Evolutionary conservation across 2,797 vertebrate genomes (phyloP), one percentile per base, ranked within the genome.

Genomic region (Acrossocheilus fasciatus): DNA sequence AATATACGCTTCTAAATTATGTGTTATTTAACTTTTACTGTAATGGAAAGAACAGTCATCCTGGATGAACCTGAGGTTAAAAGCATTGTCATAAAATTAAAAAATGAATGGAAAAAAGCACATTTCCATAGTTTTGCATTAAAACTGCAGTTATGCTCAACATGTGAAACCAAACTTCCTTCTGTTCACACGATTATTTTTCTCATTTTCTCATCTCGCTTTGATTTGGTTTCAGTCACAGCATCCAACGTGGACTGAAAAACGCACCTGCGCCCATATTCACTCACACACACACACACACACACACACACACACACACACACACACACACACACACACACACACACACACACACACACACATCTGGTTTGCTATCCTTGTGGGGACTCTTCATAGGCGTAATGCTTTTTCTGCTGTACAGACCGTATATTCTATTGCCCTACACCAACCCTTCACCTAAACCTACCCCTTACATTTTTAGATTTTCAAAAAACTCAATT

Each of bases 141-240:
- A 39, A 82, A 41, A 69, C 30, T 18, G 66, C 7, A 70, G 50
- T 70, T n/a, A 39, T 52, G 41, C 64, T 81, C 20, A 64, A 64
- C 18, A 10, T 66, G 69, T 88, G 7, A 73, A 83, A 80, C 36
- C 80, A 88, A 82, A 66, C 23, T 18, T 47, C 23, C 41, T n/a
- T 82, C 81, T 79, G 87, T 80, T 75, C 20, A 87, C 66, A 75
- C 14, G 77, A 15, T 84, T 45, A 74, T 88, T 81, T 82, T 81
- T 59, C 36, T 45, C 64, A 81, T 82, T 45, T 52, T 54, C 52
- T 74, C 17, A 68, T 87, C 82, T 3, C 52, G 45, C 76, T 81
- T 73, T 80, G 34, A 83, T 89, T 83, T 69, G 41, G 43, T 57
- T 45, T 87, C 73, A 83, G 39, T 83, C 72, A 52, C 83, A 85